Evolutionary conservation across 2,888 invertebrate genomes (phyloP), one percentile per base, ranked within the genome.

Genomic region (Eupsilia transversa): DNA sequence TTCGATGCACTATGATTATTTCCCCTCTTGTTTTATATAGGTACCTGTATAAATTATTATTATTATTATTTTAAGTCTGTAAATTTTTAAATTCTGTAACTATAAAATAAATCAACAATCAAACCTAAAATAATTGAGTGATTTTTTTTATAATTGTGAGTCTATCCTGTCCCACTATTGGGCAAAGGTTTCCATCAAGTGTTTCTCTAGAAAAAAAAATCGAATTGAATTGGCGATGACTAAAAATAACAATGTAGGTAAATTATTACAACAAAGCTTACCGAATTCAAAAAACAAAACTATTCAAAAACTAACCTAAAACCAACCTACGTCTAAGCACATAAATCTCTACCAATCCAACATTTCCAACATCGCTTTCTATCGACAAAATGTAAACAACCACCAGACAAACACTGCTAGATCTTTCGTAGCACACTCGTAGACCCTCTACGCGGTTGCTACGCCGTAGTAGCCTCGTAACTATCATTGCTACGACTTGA

Each of bases 401-500:
- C 35, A 54, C 59, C 49, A 56, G n/a, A 68, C 77, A 60, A 81
- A 76, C 66, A 75, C 38, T 67, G 60, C 72, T 85, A 76, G 83
- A 74, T 61, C 66, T 75, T 72, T 81, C 85, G 87, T 83, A 87
- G 87, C 77, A 65, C 80, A 74, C 84, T 74, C 77, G 77, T 82
- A 84, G 79, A 77, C 85, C 46, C 49, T 61, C 85, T 82, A 82
- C 82, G 82, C 56, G 52, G 63, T n/a, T 68, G 72, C 86, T 83
- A 85, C 84, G 79, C 52, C 77, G 60, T 76, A 78, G 82, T 77
- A 63, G 82, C 67, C 65, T 79, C 83, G 77, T 83, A 80, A 77
- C 82, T 82, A 85, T 82, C 82, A 82, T 82, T 82, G 86, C 86
- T 85, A 83, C 82, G 82, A 77, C 82, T 82, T 82, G 57, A 77